Evolutionary conservation across 2,113 vertebrate species (phyloP), one percentile per base, ranked within the genome.

Genomic region (Epinephelus moara): DNA sequence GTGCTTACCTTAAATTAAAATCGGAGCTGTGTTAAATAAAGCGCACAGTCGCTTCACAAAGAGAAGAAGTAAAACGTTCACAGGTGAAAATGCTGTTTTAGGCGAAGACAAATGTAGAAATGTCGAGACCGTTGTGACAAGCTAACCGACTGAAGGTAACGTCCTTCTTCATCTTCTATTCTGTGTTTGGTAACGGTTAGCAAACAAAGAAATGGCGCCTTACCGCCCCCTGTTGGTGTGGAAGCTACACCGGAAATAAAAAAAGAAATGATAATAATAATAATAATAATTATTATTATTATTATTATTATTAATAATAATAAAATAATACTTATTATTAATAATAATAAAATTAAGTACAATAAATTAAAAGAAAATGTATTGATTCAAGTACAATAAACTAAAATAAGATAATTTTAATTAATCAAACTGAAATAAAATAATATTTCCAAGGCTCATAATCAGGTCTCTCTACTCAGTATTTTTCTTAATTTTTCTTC

Each of bases 21-120:
- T 23, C 10, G 2, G 11, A 3, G 0, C 18, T 4, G 15, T 0
- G 27, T 45, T 3, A 10, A 0, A 2, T 14, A 9, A 5, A 4
- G 4, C 52, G 5, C 21, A 18, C 2, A 37, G 23, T 2, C n/a
- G n/a, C 23, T 11, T 30, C 6, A 17, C 30, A 59, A 27, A 15
- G 12, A 17, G 6, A 60, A 2, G 4, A 59, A 12, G 25, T 3
- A 3, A 42, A 42, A n/a, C 4, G 19, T 7, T 1, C 19, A 2
- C 6, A 5, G 3, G 13, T 3, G 12, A 15, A 74, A 62, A 33
- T 1, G 18, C 1, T 33, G 21, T 23, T 60, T 1, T 61, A 4
- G 2, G 2, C 5, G 37, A 3, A 49, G 15, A 25, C 4, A 60
- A 27, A 25, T 9, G 21, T 11, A 5, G 42, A 14, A 70, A 25